phyloP scores from a whole-genome alignment of 2,113 vertebrate species.

The Crotalus tigris region DNA sequence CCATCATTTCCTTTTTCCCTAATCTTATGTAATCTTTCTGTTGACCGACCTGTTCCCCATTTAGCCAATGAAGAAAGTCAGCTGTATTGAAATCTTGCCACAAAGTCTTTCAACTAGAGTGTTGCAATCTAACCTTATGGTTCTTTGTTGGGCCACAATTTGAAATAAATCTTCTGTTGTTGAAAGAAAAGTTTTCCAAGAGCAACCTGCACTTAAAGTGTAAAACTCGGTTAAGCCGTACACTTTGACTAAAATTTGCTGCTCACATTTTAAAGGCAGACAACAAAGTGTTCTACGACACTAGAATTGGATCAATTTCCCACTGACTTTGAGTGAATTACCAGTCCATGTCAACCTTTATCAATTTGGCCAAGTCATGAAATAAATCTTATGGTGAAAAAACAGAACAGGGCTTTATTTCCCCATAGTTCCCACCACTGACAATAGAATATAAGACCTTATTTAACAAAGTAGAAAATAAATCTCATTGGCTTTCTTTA shows the following conservation, averaged over 20 bases:
- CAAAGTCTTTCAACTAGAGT: background rate
- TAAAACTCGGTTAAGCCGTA: background rate
- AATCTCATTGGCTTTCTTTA: background rate
- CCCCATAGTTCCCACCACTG: background rate
- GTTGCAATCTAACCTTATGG: background rate
- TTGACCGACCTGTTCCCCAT: background rate
- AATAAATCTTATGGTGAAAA: background rate
- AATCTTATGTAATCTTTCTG: background rate
- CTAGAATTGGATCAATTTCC: background rate
- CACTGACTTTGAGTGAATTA: background rate
- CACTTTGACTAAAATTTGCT: background rate
- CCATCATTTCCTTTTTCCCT: background rate
- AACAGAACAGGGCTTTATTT: background rate
- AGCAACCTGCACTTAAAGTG: background rate
- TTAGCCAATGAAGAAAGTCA: background rate
- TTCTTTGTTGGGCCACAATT: background rate
- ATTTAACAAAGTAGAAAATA: background rate
- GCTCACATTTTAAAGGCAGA: background rate
- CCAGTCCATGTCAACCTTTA: background rate
- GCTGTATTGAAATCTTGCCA: background rate
- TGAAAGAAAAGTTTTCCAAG: background rate
- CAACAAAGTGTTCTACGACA: background rate
- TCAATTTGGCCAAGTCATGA: background rate
- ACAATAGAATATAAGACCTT: background rate
- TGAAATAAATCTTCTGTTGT: background rate